Evolutionary conservation across 1,140 invertebrate genomes (phyloP), one percentile per base, ranked within the genome.

Genomic region (Whitmania pigra): DNA sequence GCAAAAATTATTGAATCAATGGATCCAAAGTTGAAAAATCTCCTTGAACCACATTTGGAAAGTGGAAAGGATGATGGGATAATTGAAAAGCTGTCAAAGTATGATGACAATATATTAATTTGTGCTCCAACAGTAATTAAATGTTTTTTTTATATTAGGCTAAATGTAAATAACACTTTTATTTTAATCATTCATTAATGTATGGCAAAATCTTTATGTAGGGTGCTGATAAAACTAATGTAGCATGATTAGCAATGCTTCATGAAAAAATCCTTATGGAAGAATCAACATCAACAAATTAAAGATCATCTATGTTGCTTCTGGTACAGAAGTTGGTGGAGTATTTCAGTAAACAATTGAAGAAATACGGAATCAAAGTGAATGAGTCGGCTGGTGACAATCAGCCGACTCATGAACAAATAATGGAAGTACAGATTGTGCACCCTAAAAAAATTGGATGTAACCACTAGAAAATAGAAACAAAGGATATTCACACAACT

Each of bases 401-500:
- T 83, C 95, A 99, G 80, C 84, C 99, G 72, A 96, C 90, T 0
- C 86, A 93, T 69, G 96, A 99, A 79, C 95, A 99, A 84, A 97
- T 99, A 72, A 90, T 91, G 67, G 90, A 89, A 0, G 97, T 96
- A 0, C 97, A 99, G 83, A 87, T 99, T 13, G 99, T 99, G 97
- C 80, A 99, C 97, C 0, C 97, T 97, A 0, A 96, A 99, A 83
- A 99, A 99, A 81, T 99, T 94, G 94, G 95, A 99, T 82, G 95
- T 99, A 74, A 94, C 98, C 73, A 99, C 95, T 0, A 86, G 95
- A 54, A 97, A 97, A 84, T 82, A 93, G 72, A 94, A 94, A 0
- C 96, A 99, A 79, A 89, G 95, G 75, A 94, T 93, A 0, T 99
- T 97, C 80, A 97, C 94, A 0, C 92, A 94, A 71, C 84, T 99